Percentiles rank a stretch among this genome's conserved stretches.
Conservation (phyloP, 2,888 invertebrate genomes). For the Mimas tiliae region DNA sequence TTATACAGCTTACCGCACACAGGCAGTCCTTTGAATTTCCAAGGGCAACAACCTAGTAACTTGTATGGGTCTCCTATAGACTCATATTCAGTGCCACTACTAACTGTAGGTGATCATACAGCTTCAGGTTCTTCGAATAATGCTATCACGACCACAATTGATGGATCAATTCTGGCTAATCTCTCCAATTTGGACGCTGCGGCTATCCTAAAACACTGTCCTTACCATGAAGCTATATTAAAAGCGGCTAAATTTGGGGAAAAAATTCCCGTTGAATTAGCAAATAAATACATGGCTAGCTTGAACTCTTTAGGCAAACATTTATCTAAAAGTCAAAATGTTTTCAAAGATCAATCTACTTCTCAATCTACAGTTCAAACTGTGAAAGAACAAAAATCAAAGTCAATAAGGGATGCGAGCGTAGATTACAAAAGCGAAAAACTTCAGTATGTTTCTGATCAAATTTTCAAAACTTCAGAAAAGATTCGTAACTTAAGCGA, state of each 20-base stretch:
- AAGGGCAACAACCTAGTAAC: constrained; percentile 60
- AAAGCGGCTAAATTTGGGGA: constrained; percentile 73
- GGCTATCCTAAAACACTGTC: constrained; percentile 79
- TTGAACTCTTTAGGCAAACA: constrained; percentile 80
- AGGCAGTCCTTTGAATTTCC: constrained; percentile 78
- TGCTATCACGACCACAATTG: constrained; percentile 68
- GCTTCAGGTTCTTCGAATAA: constrained; percentile 73
- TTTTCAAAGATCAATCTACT: constrained; percentile 52
- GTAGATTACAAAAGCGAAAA: constrained; percentile 59
- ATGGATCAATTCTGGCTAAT: constrained; percentile 70
- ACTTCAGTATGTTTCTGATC: constrained; percentile 64
- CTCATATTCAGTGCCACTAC: constrained; percentile 80
- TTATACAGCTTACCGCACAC: constrained; percentile 81
- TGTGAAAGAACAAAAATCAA: constrained; percentile 64
- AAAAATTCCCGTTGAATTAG: constrained; percentile 76
- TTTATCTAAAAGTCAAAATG: constrained; percentile 73
- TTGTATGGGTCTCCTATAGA: constrained; percentile 77
- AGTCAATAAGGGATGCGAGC: constrained; percentile 63
- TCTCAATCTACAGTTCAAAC: constrained; percentile 60
- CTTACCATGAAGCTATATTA: constrained; percentile 80
- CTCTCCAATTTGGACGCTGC: constrained; percentile 73
- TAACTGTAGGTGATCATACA: constrained; percentile 80
- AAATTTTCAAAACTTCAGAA: constrained; percentile 73
- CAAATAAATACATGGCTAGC: constrained; percentile 82
- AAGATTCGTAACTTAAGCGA: constrained; percentile 70